These are phyloP conservation scores for Albula glossodonta DNA, from an alignment of 2,113 vertebrate genomes.

Conservation along the genomic window DNA sequence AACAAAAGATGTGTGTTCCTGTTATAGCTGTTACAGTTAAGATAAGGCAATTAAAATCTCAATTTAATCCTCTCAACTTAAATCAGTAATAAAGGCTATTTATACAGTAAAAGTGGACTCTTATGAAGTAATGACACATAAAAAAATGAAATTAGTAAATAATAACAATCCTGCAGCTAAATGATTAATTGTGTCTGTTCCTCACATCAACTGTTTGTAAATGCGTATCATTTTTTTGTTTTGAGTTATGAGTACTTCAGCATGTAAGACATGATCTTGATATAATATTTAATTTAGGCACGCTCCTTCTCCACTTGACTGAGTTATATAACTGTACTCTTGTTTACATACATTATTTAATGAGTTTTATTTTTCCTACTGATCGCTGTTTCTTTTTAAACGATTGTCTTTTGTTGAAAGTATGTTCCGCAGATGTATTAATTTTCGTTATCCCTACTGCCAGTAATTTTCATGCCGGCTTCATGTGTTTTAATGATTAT, in stretches of 20 bases:
- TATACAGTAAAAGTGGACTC: neutral
- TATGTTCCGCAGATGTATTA: neutral
- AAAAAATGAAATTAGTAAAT: neutral
- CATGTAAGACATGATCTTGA: neutral
- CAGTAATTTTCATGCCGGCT: neutral
- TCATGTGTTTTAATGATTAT: neutral
- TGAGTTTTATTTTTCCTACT: neutral
- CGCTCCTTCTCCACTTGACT: no score
- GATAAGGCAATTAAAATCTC: slow-evolving; percentile 2
- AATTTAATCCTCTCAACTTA: slow-evolving; percentile 12
- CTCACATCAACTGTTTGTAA: no score
- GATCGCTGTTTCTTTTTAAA: neutral
- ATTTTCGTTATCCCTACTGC: neutral
- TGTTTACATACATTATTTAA: neutral
- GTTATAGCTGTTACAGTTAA: neutral
- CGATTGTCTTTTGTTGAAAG: neutral
- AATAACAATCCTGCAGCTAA: neutral
- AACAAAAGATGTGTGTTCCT: neutral
- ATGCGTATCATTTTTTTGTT: neutral
- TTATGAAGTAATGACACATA: neutral
- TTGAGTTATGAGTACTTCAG: neutral
- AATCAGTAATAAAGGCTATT: neutral
- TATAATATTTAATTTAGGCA: neutral
- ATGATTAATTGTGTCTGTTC: no score
- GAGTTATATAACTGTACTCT: neutral